Conservation (phyloP, 2,888 invertebrate species). For the Apodemia duryi region DNA sequence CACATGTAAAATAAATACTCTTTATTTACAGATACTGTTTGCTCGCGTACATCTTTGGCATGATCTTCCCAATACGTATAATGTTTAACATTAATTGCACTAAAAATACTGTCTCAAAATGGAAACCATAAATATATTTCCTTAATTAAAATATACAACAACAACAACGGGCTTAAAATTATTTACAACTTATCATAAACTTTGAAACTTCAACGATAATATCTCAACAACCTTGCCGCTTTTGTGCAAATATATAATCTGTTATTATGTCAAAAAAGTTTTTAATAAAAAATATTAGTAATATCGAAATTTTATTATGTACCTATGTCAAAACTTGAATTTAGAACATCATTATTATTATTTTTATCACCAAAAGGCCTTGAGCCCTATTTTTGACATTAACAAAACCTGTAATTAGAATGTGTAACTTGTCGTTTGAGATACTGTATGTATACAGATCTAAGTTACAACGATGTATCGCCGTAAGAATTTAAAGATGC, state of each 20-base stretch:
- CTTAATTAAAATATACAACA: constrained; percentile 31
- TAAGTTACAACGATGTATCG: too few relatives aligned
- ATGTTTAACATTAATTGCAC: constrained; percentile 58
- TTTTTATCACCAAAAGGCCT: not conserved
- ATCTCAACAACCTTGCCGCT: constrained; percentile 33
- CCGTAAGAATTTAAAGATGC: too few relatives aligned
- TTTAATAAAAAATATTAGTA: not conserved
- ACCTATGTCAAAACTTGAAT: not conserved
- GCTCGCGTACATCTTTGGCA: constrained; percentile 71
- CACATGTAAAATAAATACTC: constrained; percentile 48
- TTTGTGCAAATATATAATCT: constrained; percentile 33
- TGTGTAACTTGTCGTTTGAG: not conserved
- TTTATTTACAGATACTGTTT: constrained; percentile 64
- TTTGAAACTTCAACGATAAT: constrained; percentile 36
- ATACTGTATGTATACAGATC: not conserved
- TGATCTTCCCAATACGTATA: constrained; percentile 57
- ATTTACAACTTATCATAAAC: constrained; percentile 45
- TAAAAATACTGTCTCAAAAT: constrained; percentile 58
- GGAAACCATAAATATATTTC: constrained; percentile 24
- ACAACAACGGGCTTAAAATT: constrained; percentile 36
- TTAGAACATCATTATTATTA: not conserved
- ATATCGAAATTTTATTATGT: not conserved
- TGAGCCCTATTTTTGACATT: not conserved
- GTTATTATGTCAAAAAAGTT: constrained; percentile 1
- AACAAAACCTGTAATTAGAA: not conserved